Base-by-base conservation (phyloP, 2,888 invertebrate species). In the Amphipyra tragopoginis region DNA sequence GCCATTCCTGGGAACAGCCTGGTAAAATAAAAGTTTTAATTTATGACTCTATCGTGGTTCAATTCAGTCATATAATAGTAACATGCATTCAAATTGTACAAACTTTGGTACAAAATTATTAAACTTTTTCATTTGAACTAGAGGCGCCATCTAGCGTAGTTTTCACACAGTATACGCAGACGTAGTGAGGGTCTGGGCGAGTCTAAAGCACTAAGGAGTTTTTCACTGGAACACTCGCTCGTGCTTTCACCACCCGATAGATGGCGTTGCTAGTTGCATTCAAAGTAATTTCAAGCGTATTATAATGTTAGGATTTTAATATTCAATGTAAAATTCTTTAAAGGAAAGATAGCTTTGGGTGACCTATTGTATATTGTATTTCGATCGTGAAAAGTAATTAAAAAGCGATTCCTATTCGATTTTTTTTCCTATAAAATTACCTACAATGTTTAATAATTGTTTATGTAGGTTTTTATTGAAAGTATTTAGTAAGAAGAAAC, bases 171-270 rank as follows among this genome's bases (percentile, higher is more conserved):
- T 34, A 11, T 1, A 11, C 1, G 10, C 53, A 10, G 21, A 7
- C 13, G 15, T 5, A 29, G 38, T 38, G 43, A 5, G n/a, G n/a
- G 15, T 15, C 21, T 21, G 5, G 1, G 0, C n/a, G 44, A 34
- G 2, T 13, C 40, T 11, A 34, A n/a, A 34, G 34, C 52, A 55
- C 7, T 11, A 9, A 0, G 39, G 1, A 5, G 13, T 15, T 60
- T 59, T 59, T 26, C 39, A 59, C 34, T 50, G 5, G 8, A 29
- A 21, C 33, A 34, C 38, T 11, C 1, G 7, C 11, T 62, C 47
- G 72, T 80, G 29, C 57, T 11, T 3, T 10, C 66, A 8, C 86
- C 84, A 79, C 84, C 79, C 75, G 26, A 43, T 2, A 87, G 87
- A 85, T 86, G 85, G 85, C 82, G 82, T 14, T 60, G 61, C 38